Base-by-base conservation (phyloP, 2,113 vertebrate genomes). In the Elephantulus edwardii region DNA sequence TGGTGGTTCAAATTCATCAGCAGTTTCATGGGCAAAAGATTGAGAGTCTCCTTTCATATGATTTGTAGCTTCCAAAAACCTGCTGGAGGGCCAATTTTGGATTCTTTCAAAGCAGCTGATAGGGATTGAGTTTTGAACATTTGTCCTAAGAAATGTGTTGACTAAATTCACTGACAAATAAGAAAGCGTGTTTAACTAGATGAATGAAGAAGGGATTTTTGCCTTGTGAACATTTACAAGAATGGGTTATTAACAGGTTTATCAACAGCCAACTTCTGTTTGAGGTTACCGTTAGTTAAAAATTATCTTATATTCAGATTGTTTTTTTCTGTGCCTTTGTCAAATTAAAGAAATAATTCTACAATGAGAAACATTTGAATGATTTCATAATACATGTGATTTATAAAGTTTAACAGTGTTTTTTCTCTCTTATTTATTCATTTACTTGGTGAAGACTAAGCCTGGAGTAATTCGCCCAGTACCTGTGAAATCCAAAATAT, bases 381-480 rank as follows among this genome's bases (percentile, higher is more conserved):
- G 14, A 66, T 30, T 76, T 42, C 82, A 88, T 1, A 92, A 77
- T 58, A 81, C 30, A 14, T 50, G 42, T 35, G n/a, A 58, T 16
- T 84, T 78, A 71, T 88, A 93, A 60, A 77, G 81, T 93, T 86
- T 60, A 93, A 91, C 58, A 66, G 50, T 86, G 38, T 94, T 75
- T 44, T 93, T 38, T 92, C 96, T 20, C 8, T 70, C 11, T 72
- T 12, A n/a, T 56, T 68, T 26, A 5, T n/a, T n/a, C 79, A 77
- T 82, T n/a, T 93, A 16, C 20, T 54, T 87, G 46, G 68, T 96
- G 74, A 96, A 99, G 99, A 99, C 98, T 28, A 99, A 98, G 94
- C 99, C 98, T 50, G 98, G 98, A 93, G 97, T 99, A 40, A 98
- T 99, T 97, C 98, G 98, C 35, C 98, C 99, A 0, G 96, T 97